Evolutionary conservation across 2,888 invertebrate species (phyloP), one percentile per base, ranked within the genome.

Genomic region (Synergus umbraculus): DNA sequence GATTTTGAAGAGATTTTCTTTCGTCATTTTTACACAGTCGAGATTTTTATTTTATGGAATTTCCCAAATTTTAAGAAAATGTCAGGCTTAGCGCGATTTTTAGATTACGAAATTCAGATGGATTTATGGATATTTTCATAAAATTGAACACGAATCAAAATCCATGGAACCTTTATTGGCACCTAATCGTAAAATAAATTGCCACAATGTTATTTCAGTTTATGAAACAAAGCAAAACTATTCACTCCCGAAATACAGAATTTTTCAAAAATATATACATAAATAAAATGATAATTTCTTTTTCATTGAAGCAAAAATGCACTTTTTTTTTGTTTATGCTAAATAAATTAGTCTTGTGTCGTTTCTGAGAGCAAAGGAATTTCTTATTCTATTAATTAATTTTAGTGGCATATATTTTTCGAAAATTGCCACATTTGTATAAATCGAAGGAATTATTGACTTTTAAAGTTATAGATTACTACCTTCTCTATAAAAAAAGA

Each of bases 281-380:
- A 18, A 18, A 18, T 10, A 58, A 58, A 18, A 58, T 9, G 18
- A 18, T 58, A 58, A 58, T 58, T 58, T 18, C 58, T 18, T 58
- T 58, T 58, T 18, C 9, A 18, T 69, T 29, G 2, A 49, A 29
- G 29, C 3, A 37, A 37, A 37, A 37, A 37, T 4, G 2, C 29
- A 7, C 37, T 37, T 37, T 0, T 37, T 37, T 4, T 37, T 37
- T 37, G 3, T 18, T 41, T 64, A 29, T 12, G 0, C 22, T 29
- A 22, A 37, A 65, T 15, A 15, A 29, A 63, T 15, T 13, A 15
- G 0, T 66, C 49, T 49, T 69, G 22, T 49, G 22, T 15, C 13
- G 22, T 49, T 69, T 69, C 49, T 69, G 29, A 69, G 46, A 69
- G 44, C 29, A 46, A 49, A 49, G 46, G 29, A 22, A 22, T 46